Evolutionary conservation across 1,140 invertebrate genomes (phyloP).

Genomic region (Drosophila varians): DNA sequence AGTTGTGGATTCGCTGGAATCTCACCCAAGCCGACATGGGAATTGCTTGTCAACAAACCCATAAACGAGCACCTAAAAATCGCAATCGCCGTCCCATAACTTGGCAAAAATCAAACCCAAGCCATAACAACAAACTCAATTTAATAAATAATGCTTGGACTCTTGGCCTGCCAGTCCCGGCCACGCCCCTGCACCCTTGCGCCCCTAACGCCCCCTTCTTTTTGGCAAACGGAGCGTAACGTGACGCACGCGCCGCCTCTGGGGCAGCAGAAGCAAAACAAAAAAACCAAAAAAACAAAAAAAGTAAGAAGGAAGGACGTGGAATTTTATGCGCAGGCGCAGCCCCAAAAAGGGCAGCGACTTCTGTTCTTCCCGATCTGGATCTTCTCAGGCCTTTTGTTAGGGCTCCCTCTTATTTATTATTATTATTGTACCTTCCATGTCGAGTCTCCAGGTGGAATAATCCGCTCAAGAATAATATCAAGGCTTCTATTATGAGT

Average conservation of each 20-base stretch:
- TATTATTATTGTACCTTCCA: background rate
- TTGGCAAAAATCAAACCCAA: too few species aligned
- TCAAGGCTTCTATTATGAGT: too few species aligned
- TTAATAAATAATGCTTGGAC: slow-evolving; percentile 31
- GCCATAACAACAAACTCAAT: background rate
- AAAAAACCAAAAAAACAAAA: background rate
- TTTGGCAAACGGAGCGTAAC: slow-evolving; percentile 42
- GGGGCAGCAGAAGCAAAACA: background rate
- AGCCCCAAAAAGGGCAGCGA: slow-evolving; percentile 68
- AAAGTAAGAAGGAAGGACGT: background rate
- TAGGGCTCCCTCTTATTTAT: slow-evolving; percentile 10
- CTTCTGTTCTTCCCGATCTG: slow-evolving; percentile 10
- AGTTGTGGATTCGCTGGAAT: slow-evolving; percentile 27
- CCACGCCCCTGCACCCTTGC: too few species aligned
- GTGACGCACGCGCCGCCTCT: slow-evolving; percentile 56
- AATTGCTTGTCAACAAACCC: slow-evolving; percentile 47
- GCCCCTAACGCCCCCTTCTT: background rate
- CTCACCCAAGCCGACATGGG: background rate
- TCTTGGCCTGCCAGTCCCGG: too few species aligned
- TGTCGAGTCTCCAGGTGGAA: too few species aligned
- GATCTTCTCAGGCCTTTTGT: slow-evolving; percentile 6
- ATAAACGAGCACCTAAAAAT: slow-evolving; percentile 59
- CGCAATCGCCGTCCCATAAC: slow-evolving; percentile 10
- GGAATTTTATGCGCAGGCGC: slow-evolving; percentile 27
- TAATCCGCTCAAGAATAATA: too few species aligned